Evolutionary conservation across 2,113 vertebrate species (phyloP), one percentile per base, ranked within the genome.

Genomic region (Limnothrissa miodon): DNA sequence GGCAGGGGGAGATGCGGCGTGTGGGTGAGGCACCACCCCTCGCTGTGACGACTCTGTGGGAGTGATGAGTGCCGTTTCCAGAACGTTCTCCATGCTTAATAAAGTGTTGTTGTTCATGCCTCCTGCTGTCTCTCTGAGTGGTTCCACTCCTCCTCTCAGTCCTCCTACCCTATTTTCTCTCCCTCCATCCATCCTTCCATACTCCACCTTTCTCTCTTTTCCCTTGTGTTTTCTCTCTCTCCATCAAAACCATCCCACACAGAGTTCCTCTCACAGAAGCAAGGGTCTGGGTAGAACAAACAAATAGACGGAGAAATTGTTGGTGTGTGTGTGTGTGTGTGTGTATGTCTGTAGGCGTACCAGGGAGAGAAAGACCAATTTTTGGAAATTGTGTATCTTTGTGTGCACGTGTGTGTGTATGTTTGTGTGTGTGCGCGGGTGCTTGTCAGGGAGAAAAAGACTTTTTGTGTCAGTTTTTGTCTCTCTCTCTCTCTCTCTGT

Each of bases 191-290:
- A 17, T 56, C 19, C n/a, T 9, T 39, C 70, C 19, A 25, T 46
- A 13, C 51, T n/a, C 39, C 10, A 5, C 13, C 21, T 39, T 25
- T 36, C 13, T n/a, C 78, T 80, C 48, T n/a, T 1, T n/a, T n/a
- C 53, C 5, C 53, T 56, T 7, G 19, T n/a, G 19, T 10, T 56
- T 5, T 44, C 33, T 79, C 19, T 44, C 39, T 39, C n/a, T 78
- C 78, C 39, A 90, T 91, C 87, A 88, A 88, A 90, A 89, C 87
- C 45, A n/a, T 84, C 89, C 87, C 89, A 82, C 84, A 36, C 85
- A 83, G 85, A 79, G 59, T 29, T 25, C 59, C 25, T 13, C 7
- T 25, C 33, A 66, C n/a, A 33, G 25, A n/a, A 66, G 59, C 1
- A 10, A 66, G 25, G n/a, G 25, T 15, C 25, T 82, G 81, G 83